Conservation (phyloP, 2,797 vertebrate genomes). For the Tauraco hartlaubi region DNA sequence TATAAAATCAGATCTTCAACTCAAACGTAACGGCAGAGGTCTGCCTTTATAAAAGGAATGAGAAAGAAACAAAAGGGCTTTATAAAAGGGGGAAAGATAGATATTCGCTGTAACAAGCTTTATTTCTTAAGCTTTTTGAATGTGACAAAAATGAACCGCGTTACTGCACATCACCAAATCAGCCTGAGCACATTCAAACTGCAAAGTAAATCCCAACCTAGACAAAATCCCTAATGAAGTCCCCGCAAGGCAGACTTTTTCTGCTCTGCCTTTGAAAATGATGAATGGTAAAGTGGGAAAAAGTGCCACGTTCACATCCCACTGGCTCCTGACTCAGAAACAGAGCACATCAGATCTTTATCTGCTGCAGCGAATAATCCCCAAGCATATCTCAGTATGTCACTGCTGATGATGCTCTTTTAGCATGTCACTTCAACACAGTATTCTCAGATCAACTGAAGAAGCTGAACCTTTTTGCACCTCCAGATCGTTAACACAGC, state of each 20-base stretch:
- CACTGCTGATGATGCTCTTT: conserved; percentile 31
- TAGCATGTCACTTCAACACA: conserved; percentile 32
- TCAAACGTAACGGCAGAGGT: background rate
- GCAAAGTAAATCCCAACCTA: conserved; percentile 26
- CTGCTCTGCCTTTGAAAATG: conserved; percentile 47
- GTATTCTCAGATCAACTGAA: conserved; percentile 29
- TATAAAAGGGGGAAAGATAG: background rate
- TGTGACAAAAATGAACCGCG: background rate
- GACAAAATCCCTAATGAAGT: conserved; percentile 51
- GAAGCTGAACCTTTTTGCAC: background rate
- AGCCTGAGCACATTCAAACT: background rate
- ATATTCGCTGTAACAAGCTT: conserved; percentile 8
- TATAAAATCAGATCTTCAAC: conserved; percentile 25
- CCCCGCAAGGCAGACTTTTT: background rate
- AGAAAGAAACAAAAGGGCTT: background rate
- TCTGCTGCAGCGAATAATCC: conserved; percentile 32
- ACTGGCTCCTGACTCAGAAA: conserved; percentile 46
- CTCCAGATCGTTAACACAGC: background rate
- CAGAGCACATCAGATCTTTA: conserved; percentile 41
- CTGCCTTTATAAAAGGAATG: background rate
- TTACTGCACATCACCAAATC: conserved; percentile 7
- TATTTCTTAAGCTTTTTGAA: conserved; percentile 22
- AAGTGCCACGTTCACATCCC: background rate
- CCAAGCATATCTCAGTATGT: conserved; percentile 41
- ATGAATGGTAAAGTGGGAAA: conserved; percentile 49